Conservation (phyloP, 2,888 invertebrate genomes). For the Mesorhabditis belari region DNA sequence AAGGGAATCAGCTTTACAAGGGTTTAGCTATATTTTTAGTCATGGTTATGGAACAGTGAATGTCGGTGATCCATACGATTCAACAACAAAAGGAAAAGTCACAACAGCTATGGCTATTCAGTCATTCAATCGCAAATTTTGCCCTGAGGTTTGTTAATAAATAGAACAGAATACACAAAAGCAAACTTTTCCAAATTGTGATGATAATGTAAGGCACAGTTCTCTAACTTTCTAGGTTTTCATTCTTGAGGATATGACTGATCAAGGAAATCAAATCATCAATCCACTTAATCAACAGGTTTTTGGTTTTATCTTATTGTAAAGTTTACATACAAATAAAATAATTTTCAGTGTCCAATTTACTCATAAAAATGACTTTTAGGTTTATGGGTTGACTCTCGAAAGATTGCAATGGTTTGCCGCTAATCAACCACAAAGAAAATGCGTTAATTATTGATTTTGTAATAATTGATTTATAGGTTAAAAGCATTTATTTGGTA, state of each 20-base stretch:
- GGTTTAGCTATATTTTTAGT: neutral
- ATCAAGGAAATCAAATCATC: neutral
- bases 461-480: neutral
- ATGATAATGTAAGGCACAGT: neutral
- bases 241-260: neutral
- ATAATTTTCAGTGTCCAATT: neutral
- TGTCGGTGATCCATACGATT: neutral
- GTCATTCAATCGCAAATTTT: neutral
- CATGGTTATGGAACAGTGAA: neutral
- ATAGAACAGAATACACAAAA: too few relatives aligned
- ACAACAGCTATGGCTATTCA: neutral
- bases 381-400: neutral
- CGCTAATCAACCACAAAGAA: neutral
- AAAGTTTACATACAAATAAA: neutral
- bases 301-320: neutral
- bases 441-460: neutral
- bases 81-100: neutral
- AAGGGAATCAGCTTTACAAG: neutral
- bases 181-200: neutral
- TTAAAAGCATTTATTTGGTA: neutral
- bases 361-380: too few relatives aligned
- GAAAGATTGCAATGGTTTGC: neutral
- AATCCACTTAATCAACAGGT: neutral
- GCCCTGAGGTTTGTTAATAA: neutral
- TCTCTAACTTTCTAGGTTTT: neutral